Evolutionary conservation across 2,113 vertebrate genomes (phyloP), one percentile per base, ranked within the genome.

Genomic region (Petromus typicus): DNA sequence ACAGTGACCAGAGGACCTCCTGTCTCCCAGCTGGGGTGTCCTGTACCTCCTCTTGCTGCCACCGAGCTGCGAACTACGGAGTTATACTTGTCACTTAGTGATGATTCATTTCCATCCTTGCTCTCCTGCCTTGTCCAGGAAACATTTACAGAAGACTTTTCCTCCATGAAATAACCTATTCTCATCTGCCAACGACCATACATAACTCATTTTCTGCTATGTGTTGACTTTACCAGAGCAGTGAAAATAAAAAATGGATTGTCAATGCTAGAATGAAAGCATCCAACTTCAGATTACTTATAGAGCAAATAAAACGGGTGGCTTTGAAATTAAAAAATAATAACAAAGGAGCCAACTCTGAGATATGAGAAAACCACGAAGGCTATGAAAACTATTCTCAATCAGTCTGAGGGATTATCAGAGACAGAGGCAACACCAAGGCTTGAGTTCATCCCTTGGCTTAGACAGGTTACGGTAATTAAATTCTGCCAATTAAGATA

Each of bases 131-230:
- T 75, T 32, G 32, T 54, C 71, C 66, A 73, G 61, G 67, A 95
- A 45, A 88, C 45, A 84, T 22, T 92, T 73, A 79, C 43, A 95
- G 56, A 76, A 75, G 83, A 81, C 40, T 40, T 66, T 91, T 86
- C 90, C 56, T 67, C 83, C 45, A n/a, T 89, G 82, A 95, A 90
- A 93, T 59, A 80, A 80, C 67, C 71, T 43, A 66, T 59, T 91
- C 82, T 95, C 82, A 78, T 84, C 63, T 80, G 71, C 56, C 88
- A 94, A 86, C 0, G 1, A 82, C 57, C 61, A 61, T 14, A 90
- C 10, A 43, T 37, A 76, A 94, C 61, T 94, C 95, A 71, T 23
- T 95, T 96, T 87, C 69, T 81, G 14, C 57, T 89, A 5, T 81
- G 71, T 85, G 40, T 71, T 94, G 90, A 86, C 51, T 95, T 89